phyloP scores from a whole-genome alignment of 2,113 vertebrate genomes.

The Phylloscopus trochiloides region DNA sequence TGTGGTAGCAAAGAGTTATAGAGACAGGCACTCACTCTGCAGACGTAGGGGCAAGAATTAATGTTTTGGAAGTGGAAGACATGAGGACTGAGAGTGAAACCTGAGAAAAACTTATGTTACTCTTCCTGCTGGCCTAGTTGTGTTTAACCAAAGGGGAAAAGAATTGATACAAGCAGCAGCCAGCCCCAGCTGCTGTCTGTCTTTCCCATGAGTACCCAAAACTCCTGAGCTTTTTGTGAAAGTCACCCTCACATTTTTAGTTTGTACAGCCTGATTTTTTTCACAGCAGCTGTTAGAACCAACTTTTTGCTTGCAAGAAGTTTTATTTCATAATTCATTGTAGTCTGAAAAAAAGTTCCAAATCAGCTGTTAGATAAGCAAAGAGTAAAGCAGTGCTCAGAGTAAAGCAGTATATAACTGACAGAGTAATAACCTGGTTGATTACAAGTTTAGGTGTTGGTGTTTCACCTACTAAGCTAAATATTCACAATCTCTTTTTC shows the following conservation, averaged over 20 bases:
- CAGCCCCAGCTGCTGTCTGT: background rate
- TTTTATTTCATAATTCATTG: background rate
- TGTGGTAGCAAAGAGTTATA: background rate
- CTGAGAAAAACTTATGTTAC: background rate
- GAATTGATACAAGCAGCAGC: background rate
- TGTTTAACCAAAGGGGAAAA: background rate
- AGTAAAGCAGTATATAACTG: background rate
- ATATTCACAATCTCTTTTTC: constrained; percentile 25
- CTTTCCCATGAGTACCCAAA: background rate
- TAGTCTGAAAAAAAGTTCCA: background rate
- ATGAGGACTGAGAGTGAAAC: background rate
- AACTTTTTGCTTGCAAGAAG: background rate
- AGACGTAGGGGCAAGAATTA: background rate
- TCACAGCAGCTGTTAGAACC: background rate
- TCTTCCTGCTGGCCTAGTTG: background rate
- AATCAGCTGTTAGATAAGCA: background rate
- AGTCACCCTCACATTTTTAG: background rate
- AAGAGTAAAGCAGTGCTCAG: background rate
- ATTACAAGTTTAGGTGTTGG: constrained; percentile 50
- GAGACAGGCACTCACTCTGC: background rate
- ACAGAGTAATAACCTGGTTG: background rate
- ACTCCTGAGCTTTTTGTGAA: background rate
- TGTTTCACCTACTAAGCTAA: constrained; percentile 41
- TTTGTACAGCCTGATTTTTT: background rate
- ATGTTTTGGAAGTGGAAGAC: background rate